phyloP scores from a whole-genome alignment of 2,888 invertebrate species.

The Psylliodes chrysocephalus region DNA sequence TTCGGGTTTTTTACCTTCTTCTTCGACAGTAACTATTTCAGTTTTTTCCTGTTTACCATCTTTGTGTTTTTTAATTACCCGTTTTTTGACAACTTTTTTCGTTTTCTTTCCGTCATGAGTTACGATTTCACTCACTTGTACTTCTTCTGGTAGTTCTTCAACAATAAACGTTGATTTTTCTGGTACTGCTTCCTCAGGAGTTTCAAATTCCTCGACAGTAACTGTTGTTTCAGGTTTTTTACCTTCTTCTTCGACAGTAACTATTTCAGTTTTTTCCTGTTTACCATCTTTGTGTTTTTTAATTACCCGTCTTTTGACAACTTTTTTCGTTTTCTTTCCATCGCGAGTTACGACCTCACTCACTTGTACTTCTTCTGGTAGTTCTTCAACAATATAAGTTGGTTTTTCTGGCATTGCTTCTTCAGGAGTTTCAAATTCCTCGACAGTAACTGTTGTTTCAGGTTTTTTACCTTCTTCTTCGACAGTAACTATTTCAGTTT shows the following conservation, averaged over 20 bases:
- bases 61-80: constrained; percentile 61
- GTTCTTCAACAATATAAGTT: constrained; percentile 18
- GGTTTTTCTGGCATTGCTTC: constrained; percentile 58
- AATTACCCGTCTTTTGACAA: constrained; percentile 47
- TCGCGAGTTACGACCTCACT: constrained; percentile 56
- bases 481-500: constrained; percentile 53
- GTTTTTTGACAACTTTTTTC: constrained; percentile 58
- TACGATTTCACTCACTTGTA: constrained; percentile 47
- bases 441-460: constrained; percentile 49
- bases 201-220: constrained; percentile 46
- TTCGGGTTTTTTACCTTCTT: constrained; percentile 62
- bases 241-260: constrained; percentile 59
- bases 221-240: constrained; percentile 63
- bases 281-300: constrained; percentile 49
- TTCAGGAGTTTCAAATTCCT: constrained; percentile 49
- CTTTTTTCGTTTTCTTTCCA: constrained; percentile 51
- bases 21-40: constrained; percentile 50
- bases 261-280: constrained; percentile 61
- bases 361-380: constrained; percentile 41
- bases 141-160: constrained; percentile 43
- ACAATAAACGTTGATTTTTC: constrained; percentile 36
- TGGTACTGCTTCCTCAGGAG: constrained; percentile 50
- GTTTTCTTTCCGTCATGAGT: constrained; percentile 45
- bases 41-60: constrained; percentile 60
- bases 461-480: constrained; percentile 52